Percentiles rank a stretch among this genome's conserved stretches.
These are phyloP conservation scores for Cenopis cana DNA, from an alignment of 2,888 invertebrate genomes.

Conservation along the genomic window DNA sequence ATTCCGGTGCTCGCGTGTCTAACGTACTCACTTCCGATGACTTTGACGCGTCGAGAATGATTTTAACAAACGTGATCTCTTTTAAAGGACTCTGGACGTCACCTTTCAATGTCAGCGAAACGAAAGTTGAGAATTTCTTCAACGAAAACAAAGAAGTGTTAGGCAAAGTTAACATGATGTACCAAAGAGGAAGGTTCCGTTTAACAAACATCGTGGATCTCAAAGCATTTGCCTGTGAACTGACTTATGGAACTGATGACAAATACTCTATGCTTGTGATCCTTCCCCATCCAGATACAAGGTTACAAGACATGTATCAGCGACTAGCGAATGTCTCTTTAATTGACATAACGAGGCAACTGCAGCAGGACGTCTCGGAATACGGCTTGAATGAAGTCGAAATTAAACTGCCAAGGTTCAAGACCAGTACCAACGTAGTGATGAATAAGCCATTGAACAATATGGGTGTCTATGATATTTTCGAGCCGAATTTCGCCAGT, in stretches of 20 bases:
- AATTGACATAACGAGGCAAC: slow-evolving; percentile 78
- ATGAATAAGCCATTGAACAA: slow-evolving; percentile 84
- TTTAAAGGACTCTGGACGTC: slow-evolving; percentile 90
- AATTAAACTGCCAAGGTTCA: slow-evolving; percentile 87
- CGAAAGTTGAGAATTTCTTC: slow-evolving; percentile 83
- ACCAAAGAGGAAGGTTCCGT: slow-evolving; percentile 84
- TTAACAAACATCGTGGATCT: slow-evolving; percentile 84
- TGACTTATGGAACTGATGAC: slow-evolving; percentile 87
- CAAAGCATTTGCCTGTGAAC: slow-evolving; percentile 86
- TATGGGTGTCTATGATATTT: slow-evolving; percentile 89
- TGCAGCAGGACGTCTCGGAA: slow-evolving; percentile 75
- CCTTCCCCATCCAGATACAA: slow-evolving; percentile 84
- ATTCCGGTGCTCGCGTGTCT: slow-evolving; percentile 70
- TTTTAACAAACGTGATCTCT: slow-evolving; percentile 88
- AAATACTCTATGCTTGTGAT: slow-evolving; percentile 87
- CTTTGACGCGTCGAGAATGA: slow-evolving; percentile 84
- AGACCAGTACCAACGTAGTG: slow-evolving; percentile 85
- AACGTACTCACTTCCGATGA: slow-evolving; percentile 80
- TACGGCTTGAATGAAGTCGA: slow-evolving; percentile 86
- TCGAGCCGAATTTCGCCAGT: slow-evolving; percentile 83
- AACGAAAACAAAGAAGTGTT: slow-evolving; percentile 81
- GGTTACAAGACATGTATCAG: slow-evolving; percentile 77
- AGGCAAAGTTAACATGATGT: slow-evolving; percentile 91
- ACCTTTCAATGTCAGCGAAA: slow-evolving; percentile 86
- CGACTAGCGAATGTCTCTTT: slow-evolving; percentile 79